Evolutionary conservation across 1,140 invertebrate genomes (phyloP).

Genomic region (Tetraneura akinire): DNA sequence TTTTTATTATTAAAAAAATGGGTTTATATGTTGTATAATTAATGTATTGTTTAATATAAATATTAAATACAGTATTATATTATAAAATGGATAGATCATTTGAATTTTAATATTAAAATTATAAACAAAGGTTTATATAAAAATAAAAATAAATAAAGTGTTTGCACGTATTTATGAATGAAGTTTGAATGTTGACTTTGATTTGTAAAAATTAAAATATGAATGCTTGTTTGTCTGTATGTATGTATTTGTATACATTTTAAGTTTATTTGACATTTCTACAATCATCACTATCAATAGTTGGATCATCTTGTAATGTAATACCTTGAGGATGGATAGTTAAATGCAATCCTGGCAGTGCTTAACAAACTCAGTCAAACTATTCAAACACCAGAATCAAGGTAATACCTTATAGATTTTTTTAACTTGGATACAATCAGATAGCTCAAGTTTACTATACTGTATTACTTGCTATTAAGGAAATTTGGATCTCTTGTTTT

Average conservation of each 20-base stretch:
- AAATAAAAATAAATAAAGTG: slow-evolving; percentile 8
- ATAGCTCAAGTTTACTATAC: slow-evolving; percentile 33
- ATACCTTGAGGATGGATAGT: slow-evolving; percentile 46
- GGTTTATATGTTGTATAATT: neutral
- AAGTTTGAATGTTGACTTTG: slow-evolving; percentile 29
- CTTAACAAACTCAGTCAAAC: slow-evolving; percentile 36
- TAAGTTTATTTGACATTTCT: slow-evolving; percentile 39
- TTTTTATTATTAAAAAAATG: neutral
- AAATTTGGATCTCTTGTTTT: slow-evolving; percentile 42
- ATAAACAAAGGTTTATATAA: neutral
- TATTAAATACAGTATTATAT: slow-evolving; percentile 6
- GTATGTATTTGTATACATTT: slow-evolving; percentile 6
- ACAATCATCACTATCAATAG: slow-evolving; percentile 31
- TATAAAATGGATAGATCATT: neutral
- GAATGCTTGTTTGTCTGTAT: slow-evolving; percentile 18
- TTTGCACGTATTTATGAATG: slow-evolving; percentile 22
- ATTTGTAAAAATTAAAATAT: slow-evolving; percentile 13
- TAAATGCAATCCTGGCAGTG: slow-evolving; percentile 33
- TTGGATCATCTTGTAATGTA: slow-evolving; percentile 28
- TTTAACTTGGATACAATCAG: slow-evolving; percentile 43
- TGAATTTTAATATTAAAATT: neutral
- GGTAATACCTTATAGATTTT: slow-evolving; percentile 49
- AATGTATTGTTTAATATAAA: neutral
- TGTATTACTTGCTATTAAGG: slow-evolving; percentile 36
- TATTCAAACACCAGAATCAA: slow-evolving; percentile 43